Evolutionary conservation across 2,797 vertebrate species (phyloP).

Genomic region (Crenichthys baileyi): DNA sequence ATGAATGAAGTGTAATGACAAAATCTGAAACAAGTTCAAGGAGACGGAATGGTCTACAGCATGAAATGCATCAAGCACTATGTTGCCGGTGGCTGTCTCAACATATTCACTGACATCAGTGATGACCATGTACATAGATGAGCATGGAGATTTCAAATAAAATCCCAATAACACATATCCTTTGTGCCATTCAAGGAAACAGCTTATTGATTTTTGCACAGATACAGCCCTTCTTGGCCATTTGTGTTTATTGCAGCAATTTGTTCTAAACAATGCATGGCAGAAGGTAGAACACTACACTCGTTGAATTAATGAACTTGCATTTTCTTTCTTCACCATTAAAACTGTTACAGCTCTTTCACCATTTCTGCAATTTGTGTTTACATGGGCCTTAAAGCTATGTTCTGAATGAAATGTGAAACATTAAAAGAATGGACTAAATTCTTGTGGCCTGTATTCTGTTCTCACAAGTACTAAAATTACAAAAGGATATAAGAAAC

Average conservation of each 20-base stretch:
- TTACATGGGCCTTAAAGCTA: neutral
- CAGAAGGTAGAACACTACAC: constrained; percentile 27
- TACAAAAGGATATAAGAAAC: neutral
- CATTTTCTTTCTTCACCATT: constrained; percentile 4
- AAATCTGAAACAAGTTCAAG: neutral
- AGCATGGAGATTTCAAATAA: constrained; percentile 48
- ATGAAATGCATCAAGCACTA: neutral
- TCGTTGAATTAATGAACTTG: constrained; percentile 1
- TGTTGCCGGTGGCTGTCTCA: neutral
- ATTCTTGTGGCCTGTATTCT: neutral
- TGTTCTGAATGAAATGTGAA: neutral
- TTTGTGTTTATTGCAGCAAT: constrained; percentile 58
- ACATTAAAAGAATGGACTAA: neutral
- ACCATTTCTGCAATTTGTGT: constrained; percentile 1
- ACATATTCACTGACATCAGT: constrained; percentile 28
- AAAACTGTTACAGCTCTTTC: constrained; percentile 6
- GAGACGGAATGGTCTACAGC: neutral
- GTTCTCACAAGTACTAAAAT: neutral
- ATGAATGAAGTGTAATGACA: neutral
- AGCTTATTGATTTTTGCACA: constrained; percentile 72
- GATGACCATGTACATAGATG: constrained; percentile 20
- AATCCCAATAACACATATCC: constrained; percentile 56
- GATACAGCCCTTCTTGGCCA: constrained; percentile 59
- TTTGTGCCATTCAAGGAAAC: constrained; percentile 55
- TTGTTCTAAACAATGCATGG: constrained; percentile 47